These are phyloP conservation scores for Archocentrus centrarchus DNA, from an alignment of 2,113 vertebrate genomes.

Conservation along the genomic window DNA sequence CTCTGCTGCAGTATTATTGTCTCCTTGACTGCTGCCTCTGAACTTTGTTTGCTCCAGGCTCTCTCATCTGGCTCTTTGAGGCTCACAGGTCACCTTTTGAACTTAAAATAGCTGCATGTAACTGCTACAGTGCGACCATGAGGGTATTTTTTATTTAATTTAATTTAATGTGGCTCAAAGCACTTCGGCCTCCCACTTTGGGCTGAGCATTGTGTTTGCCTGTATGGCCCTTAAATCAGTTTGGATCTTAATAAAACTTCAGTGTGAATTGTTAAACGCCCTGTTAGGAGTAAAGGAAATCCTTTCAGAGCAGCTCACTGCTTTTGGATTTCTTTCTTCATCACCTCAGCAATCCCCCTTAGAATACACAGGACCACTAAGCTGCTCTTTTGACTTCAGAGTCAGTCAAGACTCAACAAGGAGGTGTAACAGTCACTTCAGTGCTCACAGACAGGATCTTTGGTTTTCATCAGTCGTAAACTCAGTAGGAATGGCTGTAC, in stretches of 20 bases:
- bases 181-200: constrained; percentile 40
- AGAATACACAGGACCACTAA: neutral
- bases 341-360: neutral
- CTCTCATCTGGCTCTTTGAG: neutral
- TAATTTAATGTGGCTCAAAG: constrained; percentile 34
- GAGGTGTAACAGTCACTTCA: neutral
- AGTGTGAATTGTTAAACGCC: neutral
- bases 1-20: constrained; percentile 48
- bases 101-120: neutral
- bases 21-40: neutral
- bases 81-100: neutral
- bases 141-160: neutral
- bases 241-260: neutral
- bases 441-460: neutral
- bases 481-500: neutral
- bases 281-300: neutral
- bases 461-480: constrained; percentile 9
- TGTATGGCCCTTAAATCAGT: neutral
- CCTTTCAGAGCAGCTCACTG: neutral
- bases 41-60: neutral
- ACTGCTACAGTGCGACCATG: neutral
- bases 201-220: neutral
- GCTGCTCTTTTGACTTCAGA: neutral
- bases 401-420: neutral
- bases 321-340: neutral